phyloP scores from a whole-genome alignment of 2,888 invertebrate genomes.

The Netelia melanura region DNA sequence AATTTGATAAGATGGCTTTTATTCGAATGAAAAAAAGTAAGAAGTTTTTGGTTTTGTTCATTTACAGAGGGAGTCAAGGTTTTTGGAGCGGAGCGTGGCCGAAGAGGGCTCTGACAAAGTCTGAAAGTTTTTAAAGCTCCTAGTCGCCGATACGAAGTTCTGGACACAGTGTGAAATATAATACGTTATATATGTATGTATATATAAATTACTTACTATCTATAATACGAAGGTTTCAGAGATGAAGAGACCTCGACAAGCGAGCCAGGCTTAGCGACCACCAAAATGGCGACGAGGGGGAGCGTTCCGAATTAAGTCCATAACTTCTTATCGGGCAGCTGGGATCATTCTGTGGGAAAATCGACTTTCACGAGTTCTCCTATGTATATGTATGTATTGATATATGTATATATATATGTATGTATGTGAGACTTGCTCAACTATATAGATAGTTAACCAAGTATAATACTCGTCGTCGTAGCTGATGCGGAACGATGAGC shows the following conservation, averaged over 20 bases:
- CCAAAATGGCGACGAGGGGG: conserved; percentile 27
- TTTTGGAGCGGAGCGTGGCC: background rate
- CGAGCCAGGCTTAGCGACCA: conserved; percentile 13
- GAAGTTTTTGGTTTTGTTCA: background rate
- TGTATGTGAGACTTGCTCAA: background rate
- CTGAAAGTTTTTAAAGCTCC: conserved; percentile 38
- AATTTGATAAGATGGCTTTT: background rate
- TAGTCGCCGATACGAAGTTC: conserved; percentile 31
- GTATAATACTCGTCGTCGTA: conserved; percentile 6
- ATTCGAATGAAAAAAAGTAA: conserved; percentile 1
- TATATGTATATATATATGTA: background rate
- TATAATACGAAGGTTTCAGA: conserved; percentile 16
- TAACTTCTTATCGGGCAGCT: conserved; percentile 59
- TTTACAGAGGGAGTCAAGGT: background rate
- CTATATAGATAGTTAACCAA: too few relatives aligned
- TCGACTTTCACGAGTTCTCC: conserved; percentile 39
- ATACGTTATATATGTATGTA: background rate
- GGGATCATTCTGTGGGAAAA: conserved; percentile 47
- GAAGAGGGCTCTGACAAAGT: background rate
- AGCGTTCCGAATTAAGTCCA: conserved; percentile 55
- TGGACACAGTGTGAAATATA: background rate
- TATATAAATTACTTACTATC: background rate
- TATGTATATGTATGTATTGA: conserved; percentile 1
- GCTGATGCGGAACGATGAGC: conserved; percentile 34
- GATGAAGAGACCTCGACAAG: conserved; percentile 9